These are phyloP conservation scores for Aleadryas rufinucha DNA, from an alignment of 2,113 vertebrate species.

Conservation along the genomic window DNA sequence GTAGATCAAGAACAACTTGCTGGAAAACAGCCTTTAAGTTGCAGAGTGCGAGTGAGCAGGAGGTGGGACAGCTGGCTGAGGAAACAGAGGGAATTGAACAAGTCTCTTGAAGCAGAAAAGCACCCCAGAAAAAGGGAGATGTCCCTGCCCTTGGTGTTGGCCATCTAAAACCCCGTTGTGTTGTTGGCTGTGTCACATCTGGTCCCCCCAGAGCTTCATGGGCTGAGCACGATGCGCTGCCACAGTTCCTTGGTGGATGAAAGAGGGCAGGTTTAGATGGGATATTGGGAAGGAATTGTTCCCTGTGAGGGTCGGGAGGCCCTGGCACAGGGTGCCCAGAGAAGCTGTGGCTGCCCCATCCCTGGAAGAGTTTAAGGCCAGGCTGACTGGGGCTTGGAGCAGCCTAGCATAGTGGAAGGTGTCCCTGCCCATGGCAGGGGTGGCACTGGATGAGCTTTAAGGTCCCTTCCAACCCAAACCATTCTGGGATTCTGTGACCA, in stretches of 20 bases:
- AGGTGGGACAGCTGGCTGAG: background rate
- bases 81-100: background rate
- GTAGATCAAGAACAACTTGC: background rate
- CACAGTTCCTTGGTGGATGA: background rate
- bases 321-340: background rate
- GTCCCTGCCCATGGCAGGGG: background rate
- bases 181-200: accelerated
- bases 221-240: accelerated
- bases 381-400: accelerated
- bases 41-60: accelerated
- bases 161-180: background rate
- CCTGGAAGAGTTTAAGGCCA: background rate
- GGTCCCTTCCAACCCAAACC: background rate
- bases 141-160: background rate
- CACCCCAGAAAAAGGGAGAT: background rate
- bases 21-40: background rate
- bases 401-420: accelerated
- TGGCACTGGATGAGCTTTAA: accelerated
- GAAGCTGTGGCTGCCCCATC: background rate
- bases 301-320: accelerated
- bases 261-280: no score
- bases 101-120: background rate
- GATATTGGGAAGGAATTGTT: background rate
- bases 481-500: background rate
- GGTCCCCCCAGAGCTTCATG: accelerated